Conservation (phyloP, 2,797 vertebrate genomes). For the Moxostoma hubbsi region DNA sequence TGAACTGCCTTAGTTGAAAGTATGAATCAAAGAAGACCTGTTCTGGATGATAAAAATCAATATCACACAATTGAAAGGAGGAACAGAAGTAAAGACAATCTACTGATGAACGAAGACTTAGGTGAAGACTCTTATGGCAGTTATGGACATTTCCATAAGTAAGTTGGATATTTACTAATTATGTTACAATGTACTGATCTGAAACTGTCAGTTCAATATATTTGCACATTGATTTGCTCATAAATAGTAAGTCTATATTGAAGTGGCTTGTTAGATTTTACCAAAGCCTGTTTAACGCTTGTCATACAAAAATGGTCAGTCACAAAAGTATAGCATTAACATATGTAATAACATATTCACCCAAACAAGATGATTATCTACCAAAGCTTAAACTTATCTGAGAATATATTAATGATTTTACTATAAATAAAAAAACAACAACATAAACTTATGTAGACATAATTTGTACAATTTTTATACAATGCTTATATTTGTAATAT, state of each 20-base stretch:
- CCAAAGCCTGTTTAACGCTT: neutral
- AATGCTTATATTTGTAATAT: no score
- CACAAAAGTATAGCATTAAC: neutral
- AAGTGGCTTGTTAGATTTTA: neutral
- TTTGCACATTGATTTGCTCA: neutral
- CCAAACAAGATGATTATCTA: neutral
- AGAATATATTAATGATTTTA: neutral
- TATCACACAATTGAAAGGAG: slow-evolving; percentile 61
- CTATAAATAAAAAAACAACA: neutral
- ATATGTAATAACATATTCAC: neutral
- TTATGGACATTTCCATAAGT: slow-evolving; percentile 73
- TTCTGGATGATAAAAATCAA: slow-evolving; percentile 55
- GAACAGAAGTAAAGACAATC: slow-evolving; percentile 73
- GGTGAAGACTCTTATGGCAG: slow-evolving; percentile 69
- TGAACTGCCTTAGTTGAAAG: slow-evolving; percentile 44
- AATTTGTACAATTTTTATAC: no score
- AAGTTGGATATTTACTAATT: slow-evolving; percentile 42
- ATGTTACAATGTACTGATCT: slow-evolving; percentile 4
- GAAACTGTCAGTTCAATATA: neutral
- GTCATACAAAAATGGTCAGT: neutral
- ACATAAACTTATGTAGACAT: neutral
- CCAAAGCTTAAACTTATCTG: neutral
- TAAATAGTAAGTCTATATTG: neutral
- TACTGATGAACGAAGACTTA: slow-evolving; percentile 72
- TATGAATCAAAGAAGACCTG: slow-evolving; percentile 74